These are phyloP conservation scores for Melinaea marsaeus DNA, from an alignment of 2,888 invertebrate species.

Conservation along the genomic window DNA sequence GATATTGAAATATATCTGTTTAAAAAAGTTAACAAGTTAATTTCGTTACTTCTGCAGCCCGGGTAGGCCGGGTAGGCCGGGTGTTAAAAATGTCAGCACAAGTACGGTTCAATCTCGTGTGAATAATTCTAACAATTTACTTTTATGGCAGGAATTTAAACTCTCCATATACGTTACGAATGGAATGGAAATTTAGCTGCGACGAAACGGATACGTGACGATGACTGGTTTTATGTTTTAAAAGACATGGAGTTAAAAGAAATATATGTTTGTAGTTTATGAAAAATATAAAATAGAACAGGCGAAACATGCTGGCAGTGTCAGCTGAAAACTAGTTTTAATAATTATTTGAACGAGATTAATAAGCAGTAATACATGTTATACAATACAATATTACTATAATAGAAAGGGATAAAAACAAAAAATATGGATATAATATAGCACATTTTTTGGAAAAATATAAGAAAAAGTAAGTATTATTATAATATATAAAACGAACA, in stretches of 20 bases:
- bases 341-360: too few species aligned
- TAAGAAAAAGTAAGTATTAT: too few species aligned
- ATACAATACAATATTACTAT: too few species aligned
- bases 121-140: conserved; percentile 27
- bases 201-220: conserved; percentile 5
- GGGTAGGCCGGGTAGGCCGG: not conserved
- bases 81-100: conserved; percentile 7
- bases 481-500: too few species aligned
- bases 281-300: not conserved
- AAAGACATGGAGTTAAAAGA: not conserved
- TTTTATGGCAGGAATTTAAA: conserved; percentile 8
- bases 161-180: conserved; percentile 2
- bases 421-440: too few species aligned
- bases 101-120: conserved; percentile 14
- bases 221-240: conserved; percentile 6
- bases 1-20: too few species aligned
- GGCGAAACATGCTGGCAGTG: too few species aligned
- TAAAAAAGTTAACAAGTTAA: not conserved
- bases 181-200: conserved; percentile 5
- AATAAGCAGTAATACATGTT: too few species aligned
- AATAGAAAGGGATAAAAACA: too few species aligned
- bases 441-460: too few species aligned
- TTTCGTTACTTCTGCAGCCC: not conserved
- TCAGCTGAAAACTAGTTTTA: too few species aligned
- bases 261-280: not conserved